Base-by-base conservation (phyloP, 2,113 vertebrate species). In the Sitta europaea region DNA sequence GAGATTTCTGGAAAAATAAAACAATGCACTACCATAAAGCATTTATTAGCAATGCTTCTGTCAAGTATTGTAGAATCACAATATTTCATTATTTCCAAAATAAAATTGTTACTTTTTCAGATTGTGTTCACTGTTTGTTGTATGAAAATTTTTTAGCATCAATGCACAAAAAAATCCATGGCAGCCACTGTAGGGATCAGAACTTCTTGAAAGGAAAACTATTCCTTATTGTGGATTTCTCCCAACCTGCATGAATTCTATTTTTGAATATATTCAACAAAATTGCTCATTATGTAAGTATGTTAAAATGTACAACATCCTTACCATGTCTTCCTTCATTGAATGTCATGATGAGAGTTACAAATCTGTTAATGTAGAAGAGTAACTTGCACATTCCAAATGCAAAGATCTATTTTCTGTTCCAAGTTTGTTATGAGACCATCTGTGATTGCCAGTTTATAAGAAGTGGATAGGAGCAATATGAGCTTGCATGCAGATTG, bases 291-390 rank as follows among this genome's bases (percentile, higher is more conserved):
- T 96, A 94, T 94, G 82, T 92, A 95, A 90, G 57, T 86, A 90
- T 92, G 86, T 91, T 97, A 95, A 95, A 97, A 96, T 90, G 66
- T 80, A 42, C 93, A 97, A 86, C 92, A 88, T 92, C 88, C 92
- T 95, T 88, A 38, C 59, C 51, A 20, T 33, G 67, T 33, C 13
- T 10, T 94, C 91, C 94, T 96, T 55, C 91, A 91, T 93, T 92
- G 63, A 95, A 88, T 95, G 83, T 68, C 88, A 86, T 66, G 19
- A 72, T 90, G 91, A 82, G 95, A 96, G 90, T 94, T 95, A 94
- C 68, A 88, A 95, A 96, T 86, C 78, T 95, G 93, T 80, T 94
- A 82, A 93, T 92, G 96, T 95, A 90, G 86, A 85, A 79, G 63
- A 88, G 74, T 73, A 96, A 76, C 43, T 94, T 95, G 92, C 73